phyloP scores from a whole-genome alignment of 2,113 vertebrate species.

The Axis porcinus region DNA sequence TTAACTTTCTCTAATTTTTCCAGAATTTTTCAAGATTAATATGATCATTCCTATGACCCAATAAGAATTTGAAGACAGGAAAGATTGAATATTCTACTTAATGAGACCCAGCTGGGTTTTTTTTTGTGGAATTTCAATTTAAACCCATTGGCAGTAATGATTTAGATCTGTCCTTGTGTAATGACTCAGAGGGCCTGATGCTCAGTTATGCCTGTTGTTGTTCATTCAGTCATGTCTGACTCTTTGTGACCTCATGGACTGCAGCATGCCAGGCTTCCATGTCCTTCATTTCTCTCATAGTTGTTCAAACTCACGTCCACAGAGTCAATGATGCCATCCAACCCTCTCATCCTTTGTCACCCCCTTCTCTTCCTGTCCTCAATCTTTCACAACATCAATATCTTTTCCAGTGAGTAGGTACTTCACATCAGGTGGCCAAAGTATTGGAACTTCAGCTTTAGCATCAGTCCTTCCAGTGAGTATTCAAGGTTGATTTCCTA shows the following conservation, averaged over 20 bases:
- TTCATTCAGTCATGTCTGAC: background rate
- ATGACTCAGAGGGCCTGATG: fast-evolving
- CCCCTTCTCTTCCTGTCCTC: background rate
- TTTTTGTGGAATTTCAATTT: background rate
- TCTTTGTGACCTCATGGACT: background rate
- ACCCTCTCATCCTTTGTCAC: background rate
- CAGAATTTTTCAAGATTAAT: background rate
- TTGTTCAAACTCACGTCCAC: background rate
- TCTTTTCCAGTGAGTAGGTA: background rate
- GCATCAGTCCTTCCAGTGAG: background rate
- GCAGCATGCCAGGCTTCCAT: background rate
- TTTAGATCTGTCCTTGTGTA: fast-evolving
- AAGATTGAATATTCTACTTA: background rate
- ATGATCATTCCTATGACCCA: background rate
- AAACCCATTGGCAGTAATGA: background rate
- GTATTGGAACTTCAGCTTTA: background rate
- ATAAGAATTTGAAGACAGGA: background rate
- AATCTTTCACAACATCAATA: background rate
- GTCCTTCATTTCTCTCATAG: background rate
- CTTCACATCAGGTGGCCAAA: background rate
- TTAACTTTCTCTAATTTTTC: background rate
- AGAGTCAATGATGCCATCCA: background rate
- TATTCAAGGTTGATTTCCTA: background rate
- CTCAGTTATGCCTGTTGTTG: fast-evolving
- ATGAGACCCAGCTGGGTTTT: fast-evolving